Conservation (phyloP, 2,113 vertebrate species). For the Lutjanus erythropterus region DNA sequence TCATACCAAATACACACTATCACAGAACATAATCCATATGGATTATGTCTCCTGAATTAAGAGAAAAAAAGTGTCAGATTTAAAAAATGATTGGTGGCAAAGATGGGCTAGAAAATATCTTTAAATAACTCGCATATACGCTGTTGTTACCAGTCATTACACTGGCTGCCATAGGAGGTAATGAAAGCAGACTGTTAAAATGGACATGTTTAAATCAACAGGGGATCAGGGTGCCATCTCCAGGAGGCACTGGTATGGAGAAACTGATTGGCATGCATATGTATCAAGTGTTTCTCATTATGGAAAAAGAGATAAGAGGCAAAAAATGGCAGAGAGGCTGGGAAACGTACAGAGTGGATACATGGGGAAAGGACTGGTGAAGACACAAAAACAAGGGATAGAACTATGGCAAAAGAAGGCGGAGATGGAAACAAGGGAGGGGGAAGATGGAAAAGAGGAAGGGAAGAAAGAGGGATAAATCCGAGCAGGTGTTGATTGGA, state of each 20-base stretch:
- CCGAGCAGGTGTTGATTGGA: constrained; percentile 84
- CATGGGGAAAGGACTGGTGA: not conserved
- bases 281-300: constrained; percentile 27
- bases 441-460: constrained; percentile 47
- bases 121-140: constrained; percentile 4
- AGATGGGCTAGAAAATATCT: not conserved
- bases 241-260: constrained; percentile 25
- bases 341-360: constrained; percentile 37
- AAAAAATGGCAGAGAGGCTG: constrained; percentile 7
- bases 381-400: constrained; percentile 31
- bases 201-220: constrained; percentile 35
- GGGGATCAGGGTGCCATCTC: constrained; percentile 40
- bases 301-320: constrained; percentile 13
- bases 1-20: not conserved
- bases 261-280: constrained; percentile 42
- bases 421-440: constrained; percentile 15
- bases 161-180: not conserved
- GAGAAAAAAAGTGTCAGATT: not conserved
- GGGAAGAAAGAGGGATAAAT: constrained; percentile 66
- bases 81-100: not conserved
- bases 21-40: not conserved
- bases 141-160: constrained; percentile 6
- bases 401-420: constrained; percentile 36
- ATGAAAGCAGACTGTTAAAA: constrained; percentile 14
- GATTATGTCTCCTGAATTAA: not conserved